phyloP scores from a whole-genome alignment of 2,888 invertebrate species.

The Beris chalybata region DNA sequence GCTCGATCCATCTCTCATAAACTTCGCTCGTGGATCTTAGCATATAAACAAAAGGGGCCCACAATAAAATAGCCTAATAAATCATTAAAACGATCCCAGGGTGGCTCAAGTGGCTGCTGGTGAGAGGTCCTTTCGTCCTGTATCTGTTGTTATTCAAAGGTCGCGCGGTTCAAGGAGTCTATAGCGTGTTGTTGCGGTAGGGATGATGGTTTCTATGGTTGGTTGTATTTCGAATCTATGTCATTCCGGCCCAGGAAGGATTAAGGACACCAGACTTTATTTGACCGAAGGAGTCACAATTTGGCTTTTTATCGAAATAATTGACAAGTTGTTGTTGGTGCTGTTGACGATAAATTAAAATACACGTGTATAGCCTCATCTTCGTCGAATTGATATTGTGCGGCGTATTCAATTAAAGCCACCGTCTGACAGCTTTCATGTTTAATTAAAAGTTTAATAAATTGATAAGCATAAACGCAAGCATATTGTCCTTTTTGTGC shows the following conservation, averaged over 20 bases:
- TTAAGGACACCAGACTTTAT: too few species aligned
- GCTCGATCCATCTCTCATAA: neutral
- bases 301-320: conserved; percentile 2
- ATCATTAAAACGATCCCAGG: neutral
- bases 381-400: conserved; percentile 3
- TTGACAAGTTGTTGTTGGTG: conserved; percentile 19
- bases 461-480: conserved; percentile 31
- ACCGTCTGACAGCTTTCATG: conserved; percentile 20
- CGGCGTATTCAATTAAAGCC: conserved; percentile 22
- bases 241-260: too few species aligned
- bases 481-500: conserved; percentile 12
- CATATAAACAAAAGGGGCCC: too few species aligned
- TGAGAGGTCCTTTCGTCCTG: too few species aligned
- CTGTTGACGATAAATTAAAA: neutral
- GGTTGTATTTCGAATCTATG: too few species aligned
- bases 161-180: too few species aligned
- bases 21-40: neutral
- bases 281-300: too few species aligned
- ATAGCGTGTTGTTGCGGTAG: too few species aligned
- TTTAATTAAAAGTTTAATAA: conserved; percentile 31
- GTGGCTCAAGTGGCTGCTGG: neutral
- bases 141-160: too few species aligned
- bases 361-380: neutral
- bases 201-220: too few species aligned
- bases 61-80: conserved; percentile 2